Evolutionary conservation across 2,113 vertebrate species (phyloP), one percentile per base, ranked within the genome.

Genomic region (Spea bombifrons): DNA sequence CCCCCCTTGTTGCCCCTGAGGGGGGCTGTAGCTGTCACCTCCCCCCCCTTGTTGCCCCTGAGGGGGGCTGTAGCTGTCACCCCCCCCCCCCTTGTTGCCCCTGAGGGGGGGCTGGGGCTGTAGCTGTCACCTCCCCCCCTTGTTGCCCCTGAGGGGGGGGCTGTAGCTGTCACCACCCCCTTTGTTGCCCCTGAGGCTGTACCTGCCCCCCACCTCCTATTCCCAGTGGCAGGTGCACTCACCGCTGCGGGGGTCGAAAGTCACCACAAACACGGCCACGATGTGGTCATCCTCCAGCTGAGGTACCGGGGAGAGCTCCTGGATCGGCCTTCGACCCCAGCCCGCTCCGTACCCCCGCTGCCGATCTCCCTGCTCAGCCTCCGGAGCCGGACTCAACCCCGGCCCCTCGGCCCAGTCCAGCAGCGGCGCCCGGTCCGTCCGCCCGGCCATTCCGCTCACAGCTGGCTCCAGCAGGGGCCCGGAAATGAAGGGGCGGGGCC

Each of bases 181-280:
- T 2, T 30, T 44, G 13, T 44, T 7, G 10, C 64, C 8, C 64
- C 64, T 43, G 15, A 15, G 59, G 59, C 12, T 7, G 15, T 30
- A 4, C 16, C 43, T 8, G 64, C 15, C 15, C 7, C 45, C 45
- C 69, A 2, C 2, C 9, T 4, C 3, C 30, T 48, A 8, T 66
- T 7, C 30, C 6, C 3, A 66, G 53, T 1, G 30, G 30, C 30
- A 30, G 30, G 30, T 30, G 30, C 78, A 30, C 93, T 91, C 88
- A 98, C 97, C 97, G 73, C 95, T 95, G 91, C 97, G 92, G 3
- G 96, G 92, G 68, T 97, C 95, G 89, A 98, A 98, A 65, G 97
- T 96, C 67, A 98, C 96, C 81, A 98, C 96, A 75, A 98, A 98
- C 73, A 98, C 96, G 1, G 96, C 90, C 86, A 96, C 91, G 81